Percentiles rank a stretch among this genome's conserved stretches.
Evolutionary conservation across 2,888 invertebrate species (phyloP).

Genomic region (Epicampocera succincta): DNA sequence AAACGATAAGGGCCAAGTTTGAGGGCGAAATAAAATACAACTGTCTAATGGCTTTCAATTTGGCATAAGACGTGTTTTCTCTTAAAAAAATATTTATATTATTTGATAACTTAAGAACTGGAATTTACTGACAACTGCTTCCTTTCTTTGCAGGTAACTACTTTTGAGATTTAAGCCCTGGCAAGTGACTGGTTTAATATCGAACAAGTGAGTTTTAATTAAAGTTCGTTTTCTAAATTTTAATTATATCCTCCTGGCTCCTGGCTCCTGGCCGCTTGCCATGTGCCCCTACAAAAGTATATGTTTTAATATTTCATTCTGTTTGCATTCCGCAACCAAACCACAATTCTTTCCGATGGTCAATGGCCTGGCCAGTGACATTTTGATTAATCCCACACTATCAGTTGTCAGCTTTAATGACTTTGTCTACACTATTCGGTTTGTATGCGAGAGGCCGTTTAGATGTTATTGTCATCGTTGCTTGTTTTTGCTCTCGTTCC

Average conservation of each 20-base stretch:
- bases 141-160: slow-evolving; percentile 40
- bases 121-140: background rate
- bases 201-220: slow-evolving; percentile 33
- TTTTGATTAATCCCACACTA: slow-evolving; percentile 67
- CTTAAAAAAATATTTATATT: background rate
- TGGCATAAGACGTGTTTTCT: too few species aligned
- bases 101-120: background rate
- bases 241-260: too few species aligned
- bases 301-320: background rate
- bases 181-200: background rate
- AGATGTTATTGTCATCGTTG: background rate
- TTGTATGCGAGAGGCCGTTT: background rate
- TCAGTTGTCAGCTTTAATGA: slow-evolving; percentile 58
- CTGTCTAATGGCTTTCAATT: slow-evolving; percentile 4
- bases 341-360: slow-evolving; percentile 55
- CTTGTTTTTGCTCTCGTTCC: background rate
- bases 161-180: background rate
- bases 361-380: slow-evolving; percentile 63
- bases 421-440: slow-evolving; percentile 47
- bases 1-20: slow-evolving; percentile 32
- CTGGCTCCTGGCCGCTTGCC: too few species aligned
- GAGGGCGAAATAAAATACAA: too few species aligned
- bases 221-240: background rate
- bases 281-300: too few species aligned
- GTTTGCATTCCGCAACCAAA: slow-evolving; percentile 26